Conservation (phyloP, 2,888 invertebrate genomes). For the Cistogaster globosa region DNA sequence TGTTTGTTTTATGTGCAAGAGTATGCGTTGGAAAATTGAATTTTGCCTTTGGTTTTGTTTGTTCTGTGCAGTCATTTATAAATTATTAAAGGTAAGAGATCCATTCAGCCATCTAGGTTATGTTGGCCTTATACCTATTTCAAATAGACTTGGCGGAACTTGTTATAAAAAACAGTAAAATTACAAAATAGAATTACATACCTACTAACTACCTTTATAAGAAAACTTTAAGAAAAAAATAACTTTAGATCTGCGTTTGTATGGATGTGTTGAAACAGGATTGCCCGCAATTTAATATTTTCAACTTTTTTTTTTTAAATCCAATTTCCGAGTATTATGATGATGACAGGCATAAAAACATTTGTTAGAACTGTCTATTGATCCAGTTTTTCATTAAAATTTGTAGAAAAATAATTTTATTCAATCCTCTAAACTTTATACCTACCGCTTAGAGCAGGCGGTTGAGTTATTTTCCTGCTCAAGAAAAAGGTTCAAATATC, state of each 20-base stretch:
- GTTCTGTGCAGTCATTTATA: conserved; percentile 57
- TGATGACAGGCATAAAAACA: too few relatives aligned
- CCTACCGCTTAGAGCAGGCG: too few relatives aligned
- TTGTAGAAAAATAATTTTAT: too few relatives aligned
- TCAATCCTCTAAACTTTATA: too few relatives aligned
- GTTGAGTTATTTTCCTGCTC: too few relatives aligned
- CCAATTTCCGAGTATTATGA: too few relatives aligned
- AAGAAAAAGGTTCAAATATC: too few relatives aligned
- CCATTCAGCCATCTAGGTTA: conserved; percentile 29
- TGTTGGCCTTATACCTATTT: conserved; percentile 68
- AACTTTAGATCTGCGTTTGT: conserved; percentile 16
- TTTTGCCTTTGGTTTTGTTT: conserved; percentile 20
- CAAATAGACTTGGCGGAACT: conserved; percentile 69
- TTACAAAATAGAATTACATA: conserved; percentile 28
- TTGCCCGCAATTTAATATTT: conserved; percentile 17
- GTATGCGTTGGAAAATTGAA: conserved; percentile 58
- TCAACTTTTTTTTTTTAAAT: too few relatives aligned
- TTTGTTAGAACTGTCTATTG: too few relatives aligned
- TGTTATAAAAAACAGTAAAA: conserved; percentile 50
- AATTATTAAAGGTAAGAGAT: conserved; percentile 62
- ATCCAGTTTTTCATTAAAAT: too few relatives aligned
- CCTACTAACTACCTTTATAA: conserved; percentile 19
- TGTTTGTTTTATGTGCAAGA: not conserved
- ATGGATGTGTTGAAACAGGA: conserved; percentile 6
- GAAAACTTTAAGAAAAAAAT: conserved; percentile 43